These are phyloP conservation scores for Perizoma flavofasciatum DNA, from an alignment of 2,888 invertebrate genomes.

Conservation along the genomic window DNA sequence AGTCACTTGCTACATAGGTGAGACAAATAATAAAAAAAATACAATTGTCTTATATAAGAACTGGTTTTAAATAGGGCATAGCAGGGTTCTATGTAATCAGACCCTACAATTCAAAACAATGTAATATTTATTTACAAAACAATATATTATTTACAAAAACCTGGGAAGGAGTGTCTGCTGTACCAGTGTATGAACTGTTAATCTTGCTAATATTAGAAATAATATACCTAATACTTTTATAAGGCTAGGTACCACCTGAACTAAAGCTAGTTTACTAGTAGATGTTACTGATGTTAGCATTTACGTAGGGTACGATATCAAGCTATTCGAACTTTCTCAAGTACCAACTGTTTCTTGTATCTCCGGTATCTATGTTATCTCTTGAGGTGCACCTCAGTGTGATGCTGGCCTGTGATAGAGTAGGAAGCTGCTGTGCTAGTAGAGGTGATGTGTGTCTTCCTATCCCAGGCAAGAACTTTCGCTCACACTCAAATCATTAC, in stretches of 20 bases:
- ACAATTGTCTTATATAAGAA: background rate
- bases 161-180: too few species aligned
- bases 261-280: too few species aligned
- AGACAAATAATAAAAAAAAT: background rate
- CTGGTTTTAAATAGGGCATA: too few species aligned
- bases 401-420: conserved; percentile 48
- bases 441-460: conserved; percentile 21
- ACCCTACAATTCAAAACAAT: too few species aligned
- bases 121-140: too few species aligned
- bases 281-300: background rate
- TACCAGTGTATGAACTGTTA: too few species aligned
- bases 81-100: background rate
- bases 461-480: conserved; percentile 5
- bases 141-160: too few species aligned
- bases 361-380: conserved; percentile 44
- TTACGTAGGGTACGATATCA: conserved; percentile 24
- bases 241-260: too few species aligned
- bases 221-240: too few species aligned
- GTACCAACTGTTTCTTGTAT: conserved; percentile 34
- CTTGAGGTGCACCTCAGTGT: conserved; percentile 48
- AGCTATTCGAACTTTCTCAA: conserved; percentile 31
- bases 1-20: background rate
- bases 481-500: conserved; percentile 27
- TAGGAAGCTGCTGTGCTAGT: conserved; percentile 23
- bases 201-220: too few species aligned